Percentiles rank a stretch among this genome's conserved stretches.
phyloP scores from a whole-genome alignment of 2,888 invertebrate species.

The Suillia variegata region DNA sequence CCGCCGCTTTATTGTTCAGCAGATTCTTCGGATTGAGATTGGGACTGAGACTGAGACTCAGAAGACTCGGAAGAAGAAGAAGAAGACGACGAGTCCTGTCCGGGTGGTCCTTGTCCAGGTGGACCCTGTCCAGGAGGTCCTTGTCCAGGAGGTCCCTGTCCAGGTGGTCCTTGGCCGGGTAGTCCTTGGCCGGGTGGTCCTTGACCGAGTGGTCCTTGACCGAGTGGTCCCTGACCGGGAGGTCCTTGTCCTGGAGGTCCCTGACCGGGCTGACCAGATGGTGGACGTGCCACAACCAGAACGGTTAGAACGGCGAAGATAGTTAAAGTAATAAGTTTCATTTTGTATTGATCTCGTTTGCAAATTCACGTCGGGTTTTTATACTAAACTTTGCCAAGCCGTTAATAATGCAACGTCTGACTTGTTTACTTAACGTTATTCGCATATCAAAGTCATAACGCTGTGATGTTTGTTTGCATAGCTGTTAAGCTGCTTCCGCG shows the following conservation, averaged over 20 bases:
- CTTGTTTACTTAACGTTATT: too few relatives aligned
- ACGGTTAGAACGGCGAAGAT: conserved; percentile 32
- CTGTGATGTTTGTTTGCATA: not conserved
- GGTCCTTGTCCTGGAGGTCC: not conserved
- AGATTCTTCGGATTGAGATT: too few relatives aligned
- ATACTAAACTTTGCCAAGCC: not conserved
- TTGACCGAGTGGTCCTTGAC: not conserved
- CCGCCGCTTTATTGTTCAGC: too few relatives aligned
- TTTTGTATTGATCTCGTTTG: conserved; percentile 4
- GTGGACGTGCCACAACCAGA: conserved; percentile 28
- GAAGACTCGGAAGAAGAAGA: too few relatives aligned
- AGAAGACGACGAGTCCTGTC: too few relatives aligned
- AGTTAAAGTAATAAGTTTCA: conserved; percentile 33
- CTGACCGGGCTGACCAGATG: not conserved
- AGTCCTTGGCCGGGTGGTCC: conserved; percentile 4
- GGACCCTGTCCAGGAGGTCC: conserved; percentile 3
- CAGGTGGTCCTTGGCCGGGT: not conserved
- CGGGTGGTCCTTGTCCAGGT: not conserved
- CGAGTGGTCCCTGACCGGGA: too few relatives aligned
- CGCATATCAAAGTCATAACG: too few relatives aligned
- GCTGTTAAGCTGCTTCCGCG: not conserved
- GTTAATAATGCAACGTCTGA: too few relatives aligned
- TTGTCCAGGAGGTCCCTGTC: conserved; percentile 5
- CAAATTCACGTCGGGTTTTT: not conserved
- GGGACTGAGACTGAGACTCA: too few relatives aligned